Evolutionary conservation across 2,113 vertebrate genomes (phyloP).

Genomic region (Furnarius figulus): DNA sequence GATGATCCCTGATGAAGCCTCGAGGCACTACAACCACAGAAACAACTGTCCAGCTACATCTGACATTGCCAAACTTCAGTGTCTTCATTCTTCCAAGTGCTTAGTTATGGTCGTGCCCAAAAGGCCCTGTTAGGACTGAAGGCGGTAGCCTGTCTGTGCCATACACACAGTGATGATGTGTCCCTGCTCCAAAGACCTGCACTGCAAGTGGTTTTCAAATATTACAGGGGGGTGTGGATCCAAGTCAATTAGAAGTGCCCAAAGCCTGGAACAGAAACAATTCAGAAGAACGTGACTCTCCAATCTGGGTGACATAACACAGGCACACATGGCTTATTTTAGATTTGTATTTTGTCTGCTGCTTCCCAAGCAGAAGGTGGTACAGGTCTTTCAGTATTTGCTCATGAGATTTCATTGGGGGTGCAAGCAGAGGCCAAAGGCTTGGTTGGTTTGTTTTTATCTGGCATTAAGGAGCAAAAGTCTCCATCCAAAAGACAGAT

Average conservation of each 20-base stretch:
- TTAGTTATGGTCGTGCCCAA: neutral
- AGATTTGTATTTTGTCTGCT: neutral
- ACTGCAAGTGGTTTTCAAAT: neutral
- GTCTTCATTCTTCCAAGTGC: neutral
- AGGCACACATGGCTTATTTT: neutral
- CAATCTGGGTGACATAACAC: neutral
- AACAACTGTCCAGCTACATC: neutral
- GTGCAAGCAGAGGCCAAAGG: neutral
- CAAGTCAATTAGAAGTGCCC: neutral
- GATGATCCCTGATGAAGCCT: neutral
- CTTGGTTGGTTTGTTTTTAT: neutral
- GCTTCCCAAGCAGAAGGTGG: neutral
- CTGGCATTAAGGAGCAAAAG: neutral
- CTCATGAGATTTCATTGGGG: neutral
- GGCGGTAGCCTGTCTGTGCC: neutral
- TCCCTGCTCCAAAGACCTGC: neutral
- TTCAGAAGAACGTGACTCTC: neutral
- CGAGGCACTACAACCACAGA: neutral
- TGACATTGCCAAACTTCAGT: neutral
- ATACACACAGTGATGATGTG: neutral
- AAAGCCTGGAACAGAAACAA: neutral
- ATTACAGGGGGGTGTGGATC: neutral
- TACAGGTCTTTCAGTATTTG: neutral
- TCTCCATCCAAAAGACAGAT: neutral
- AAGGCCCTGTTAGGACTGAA: neutral